Base-by-base conservation (phyloP, 2,888 invertebrate species). In the Lasioglossum zephyrum region DNA sequence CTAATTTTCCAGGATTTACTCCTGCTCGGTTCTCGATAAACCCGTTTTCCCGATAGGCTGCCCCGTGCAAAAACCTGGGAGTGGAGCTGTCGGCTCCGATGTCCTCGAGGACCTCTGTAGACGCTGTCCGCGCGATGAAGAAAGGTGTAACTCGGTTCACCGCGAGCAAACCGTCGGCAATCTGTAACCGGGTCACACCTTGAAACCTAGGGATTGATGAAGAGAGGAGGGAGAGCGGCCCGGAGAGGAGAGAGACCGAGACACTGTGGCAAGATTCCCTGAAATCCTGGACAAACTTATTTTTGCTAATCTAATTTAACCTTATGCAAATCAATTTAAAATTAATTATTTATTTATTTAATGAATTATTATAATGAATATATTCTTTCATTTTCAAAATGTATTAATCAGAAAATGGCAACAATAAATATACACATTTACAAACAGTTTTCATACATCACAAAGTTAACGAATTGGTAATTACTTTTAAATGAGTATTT, bases 1-100 rank as follows among this genome's bases (percentile, higher is more conserved):
- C 90, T 90, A 90, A 90, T 90, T 90, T 90, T 87, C 88, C 69
- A 69, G 83, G 90, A 89, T 89, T 89, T 88, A 81, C 89, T 87
- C 49, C 73, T 77, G 76, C 81, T 80, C 79, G 80, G 73, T 84
- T 81, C 77, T 74, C 85, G 84, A 88, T 90, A 88, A 87, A 82
- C 78, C 87, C 76, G 76, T 44, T 69, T 41, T 44, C 60, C 60
- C 60, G 36, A 75, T 81, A 77, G 74, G 26, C 70, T 79, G 57
- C 78, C 11, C 69, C 11, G 78, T 63, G 66, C 84, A 83, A 88
- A 87, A 87, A 88, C 86, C 73, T 69, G 39, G 53, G 36, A 22
- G 18, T 1, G 13, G 26, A 18, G 16, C 60, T 69, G 74, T 47
- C 75, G 49, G 8, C 53, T 22, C 73, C 84, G 74, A 60, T 36